Conservation (phyloP, 2,888 invertebrate species). For the Creontiades dilutus region DNA sequence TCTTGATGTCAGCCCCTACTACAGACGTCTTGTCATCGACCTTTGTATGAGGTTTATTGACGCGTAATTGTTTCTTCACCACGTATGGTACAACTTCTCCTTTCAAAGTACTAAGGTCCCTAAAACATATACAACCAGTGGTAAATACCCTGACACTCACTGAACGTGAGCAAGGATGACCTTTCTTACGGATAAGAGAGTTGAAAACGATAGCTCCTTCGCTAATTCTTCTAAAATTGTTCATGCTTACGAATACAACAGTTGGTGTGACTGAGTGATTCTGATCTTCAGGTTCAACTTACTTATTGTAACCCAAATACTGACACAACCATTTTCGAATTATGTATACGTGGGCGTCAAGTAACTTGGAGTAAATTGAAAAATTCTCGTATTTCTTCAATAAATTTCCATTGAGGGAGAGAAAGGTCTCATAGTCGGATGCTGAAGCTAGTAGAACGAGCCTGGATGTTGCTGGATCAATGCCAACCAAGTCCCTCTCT, state of each 20-base stretch:
- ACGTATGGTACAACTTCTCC: conserved; percentile 93
- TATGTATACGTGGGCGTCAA: conserved; percentile 95
- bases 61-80: conserved; percentile 87
- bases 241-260: no score
- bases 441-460: conserved; percentile 93
- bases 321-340: conserved; percentile 92
- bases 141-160: no score
- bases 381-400: conserved; percentile 88
- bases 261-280: no score
- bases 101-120: conserved; percentile 83
- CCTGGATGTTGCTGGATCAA: conserved; percentile 88
- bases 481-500: conserved; percentile 92
- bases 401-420: conserved; percentile 86
- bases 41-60: conserved; percentile 78
- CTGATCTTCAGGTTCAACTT: conserved; percentile 79
- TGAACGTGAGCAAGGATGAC: no score
- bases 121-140: conserved; percentile 76
- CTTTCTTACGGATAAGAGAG: no score
- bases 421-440: conserved; percentile 92
- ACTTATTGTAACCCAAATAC: conserved; percentile 85
- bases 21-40: conserved; percentile 82
- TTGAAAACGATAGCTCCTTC: no score
- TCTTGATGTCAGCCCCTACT: conserved; percentile 79
- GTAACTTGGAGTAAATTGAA: conserved; percentile 86
- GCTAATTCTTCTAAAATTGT: no score